Base-by-base conservation (phyloP, 37 sponge, comb jelly and placozoan genomes). In the Cladorhizidae sp. region DNA sequence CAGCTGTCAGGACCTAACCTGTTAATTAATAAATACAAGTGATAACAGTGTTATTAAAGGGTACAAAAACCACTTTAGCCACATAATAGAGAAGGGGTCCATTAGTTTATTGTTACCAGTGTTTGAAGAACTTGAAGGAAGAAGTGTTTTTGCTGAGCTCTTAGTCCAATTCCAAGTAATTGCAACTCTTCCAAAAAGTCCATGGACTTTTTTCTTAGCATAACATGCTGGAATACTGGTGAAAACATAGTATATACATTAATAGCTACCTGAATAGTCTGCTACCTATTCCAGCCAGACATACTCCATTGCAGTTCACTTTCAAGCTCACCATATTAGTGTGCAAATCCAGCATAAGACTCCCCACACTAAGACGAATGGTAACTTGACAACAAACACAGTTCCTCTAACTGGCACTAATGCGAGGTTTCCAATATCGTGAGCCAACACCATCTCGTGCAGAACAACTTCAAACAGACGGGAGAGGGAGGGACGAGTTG, bases 101-200 rank as follows among this genome's bases (percentile, higher is more conserved):
- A n/a, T n/a, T n/a, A n/a, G n/a, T n/a, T n/a, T n/a, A n/a, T n/a
- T n/a, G n/a, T 50, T 40, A 77, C 64, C 64, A n/a, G 20, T 14
- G 72, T 36, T 39, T 5, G 72, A 71, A 23, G 49, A 71, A 9
- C 22, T 41, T 25, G 17, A 23, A 23, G 45, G 28, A 29, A 83
- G 67, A 12, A 63, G 9, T 1, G 25, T 32, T 36, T 36, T 79
- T 39, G 77, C 64, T 62, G 58, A 40, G 39, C 41, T 40, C 56
- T 52, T 55, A 1, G 80, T 54, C 80, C 80, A 83, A 37, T 64
- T 62, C 83, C 83, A 83, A 31, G 67, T 45, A 25, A 83, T 6
- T 45, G 15, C 28, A 21, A 56, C 51, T 22, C 83, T 74, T 41
- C 67, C 25, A 26, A 31, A 42, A 0, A 43, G 70, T 33, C 72